phyloP scores from a whole-genome alignment of 1,140 invertebrate genomes.

The Polypedilum pembai region DNA sequence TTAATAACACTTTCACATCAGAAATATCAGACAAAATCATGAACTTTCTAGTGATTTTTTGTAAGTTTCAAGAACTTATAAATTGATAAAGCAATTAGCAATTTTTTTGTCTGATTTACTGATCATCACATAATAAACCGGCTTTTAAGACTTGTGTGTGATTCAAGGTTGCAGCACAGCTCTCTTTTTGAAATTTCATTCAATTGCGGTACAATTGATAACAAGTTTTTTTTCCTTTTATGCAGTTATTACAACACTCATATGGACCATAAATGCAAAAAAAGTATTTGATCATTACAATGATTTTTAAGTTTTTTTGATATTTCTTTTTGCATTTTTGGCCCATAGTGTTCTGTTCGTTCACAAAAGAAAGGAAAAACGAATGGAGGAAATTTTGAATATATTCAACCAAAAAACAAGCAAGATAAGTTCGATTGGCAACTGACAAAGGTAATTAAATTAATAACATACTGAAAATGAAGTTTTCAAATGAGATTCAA shows the following conservation, averaged over 20 bases:
- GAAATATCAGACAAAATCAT: no score
- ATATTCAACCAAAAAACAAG: conserved; percentile 9
- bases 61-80: not conserved
- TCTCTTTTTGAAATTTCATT: not conserved
- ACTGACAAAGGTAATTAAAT: not conserved
- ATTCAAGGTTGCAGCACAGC: not conserved
- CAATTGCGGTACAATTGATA: no score
- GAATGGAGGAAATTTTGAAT: not conserved
- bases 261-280: no score
- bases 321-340: no score
- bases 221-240: not conserved
- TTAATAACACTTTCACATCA: no score
- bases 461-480: not conserved
- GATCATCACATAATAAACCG: no score
- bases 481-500: no score
- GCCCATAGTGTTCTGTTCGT: not conserved
- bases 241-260: not conserved
- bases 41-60: not conserved
- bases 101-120: no score
- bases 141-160: not conserved
- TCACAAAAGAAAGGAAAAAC: not conserved
- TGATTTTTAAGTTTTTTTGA: no score
- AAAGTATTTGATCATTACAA: no score
- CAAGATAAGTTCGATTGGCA: conserved; percentile 16
- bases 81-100: no score